Evolutionary conservation across 2,888 invertebrate genomes (phyloP).

Genomic region (Ophioninae sp.): DNA sequence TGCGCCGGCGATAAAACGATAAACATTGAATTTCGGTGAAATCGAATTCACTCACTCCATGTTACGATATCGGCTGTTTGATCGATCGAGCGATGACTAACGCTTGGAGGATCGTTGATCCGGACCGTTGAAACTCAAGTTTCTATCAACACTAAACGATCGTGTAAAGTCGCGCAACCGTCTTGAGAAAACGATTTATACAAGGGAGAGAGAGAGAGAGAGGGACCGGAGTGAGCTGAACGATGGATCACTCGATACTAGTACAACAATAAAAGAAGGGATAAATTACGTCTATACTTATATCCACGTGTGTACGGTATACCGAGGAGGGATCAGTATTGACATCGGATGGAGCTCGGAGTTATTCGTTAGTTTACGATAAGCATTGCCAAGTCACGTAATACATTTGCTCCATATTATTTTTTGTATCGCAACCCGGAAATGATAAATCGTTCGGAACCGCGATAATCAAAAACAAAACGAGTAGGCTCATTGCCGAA

Average conservation of each 20-base stretch:
- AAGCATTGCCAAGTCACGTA: slow-evolving; percentile 23
- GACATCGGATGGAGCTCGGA: background rate
- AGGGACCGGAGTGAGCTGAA: slow-evolving; percentile 26
- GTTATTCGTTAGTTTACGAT: slow-evolving; percentile 11
- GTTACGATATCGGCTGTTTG: slow-evolving; percentile 10
- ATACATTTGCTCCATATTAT: slow-evolving; percentile 8
- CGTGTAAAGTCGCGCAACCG: slow-evolving; percentile 16
- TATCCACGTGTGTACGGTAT: background rate
- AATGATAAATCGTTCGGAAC: background rate
- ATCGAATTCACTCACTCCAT: slow-evolving; percentile 56
- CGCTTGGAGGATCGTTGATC: slow-evolving; percentile 28
- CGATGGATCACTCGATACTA: slow-evolving; percentile 54
- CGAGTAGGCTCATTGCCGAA: background rate
- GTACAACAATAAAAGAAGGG: slow-evolving; percentile 51
- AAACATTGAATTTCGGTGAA: background rate
- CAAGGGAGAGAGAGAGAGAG: background rate
- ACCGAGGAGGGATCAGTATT: slow-evolving; percentile 22
- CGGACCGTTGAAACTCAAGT: slow-evolving; percentile 41
- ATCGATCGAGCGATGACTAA: background rate
- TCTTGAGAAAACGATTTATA: slow-evolving; percentile 23
- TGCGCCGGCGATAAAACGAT: background rate
- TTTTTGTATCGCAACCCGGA: slow-evolving; percentile 15
- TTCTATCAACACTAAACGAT: slow-evolving; percentile 40
- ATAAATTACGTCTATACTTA: slow-evolving; percentile 48
- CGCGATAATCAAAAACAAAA: background rate